Evolutionary conservation across 2,888 invertebrate genomes (phyloP).

Genomic region (Drosophila diplacantha): DNA sequence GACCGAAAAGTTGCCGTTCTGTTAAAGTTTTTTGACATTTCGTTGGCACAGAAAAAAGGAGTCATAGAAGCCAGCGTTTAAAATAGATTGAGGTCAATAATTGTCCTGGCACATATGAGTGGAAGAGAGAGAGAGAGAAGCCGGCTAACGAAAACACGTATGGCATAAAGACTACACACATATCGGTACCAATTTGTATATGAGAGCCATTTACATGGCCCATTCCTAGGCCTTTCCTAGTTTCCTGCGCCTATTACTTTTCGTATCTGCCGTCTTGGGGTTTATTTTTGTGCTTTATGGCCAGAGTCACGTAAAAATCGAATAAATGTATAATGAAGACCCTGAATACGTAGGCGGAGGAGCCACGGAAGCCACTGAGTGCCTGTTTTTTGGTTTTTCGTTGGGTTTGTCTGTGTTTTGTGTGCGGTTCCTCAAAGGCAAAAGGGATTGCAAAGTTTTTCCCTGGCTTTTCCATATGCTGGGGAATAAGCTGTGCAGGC

Average conservation of each 20-base stretch:
- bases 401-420: conserved; percentile 29
- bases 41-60: conserved; percentile 35
- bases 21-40: conserved; percentile 33
- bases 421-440: conserved; percentile 15
- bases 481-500: conserved; percentile 23
- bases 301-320: conserved; percentile 60
- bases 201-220: conserved; percentile 44
- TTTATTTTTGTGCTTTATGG: conserved; percentile 58
- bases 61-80: conserved; percentile 44
- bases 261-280: conserved; percentile 36
- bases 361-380: conserved; percentile 39
- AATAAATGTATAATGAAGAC: conserved; percentile 62
- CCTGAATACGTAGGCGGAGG: conserved; percentile 9
- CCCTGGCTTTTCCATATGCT: conserved; percentile 17
- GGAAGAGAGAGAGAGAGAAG: conserved; percentile 5
- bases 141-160: conserved; percentile 27
- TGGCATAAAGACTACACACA: conserved; percentile 14
- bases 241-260: conserved; percentile 29
- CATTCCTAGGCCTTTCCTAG: conserved; percentile 9
- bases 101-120: conserved; percentile 49
- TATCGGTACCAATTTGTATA: conserved; percentile 49
- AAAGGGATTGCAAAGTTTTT: conserved; percentile 1
- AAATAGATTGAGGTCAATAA: conserved; percentile 64
- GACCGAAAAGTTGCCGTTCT: conserved; percentile 42
- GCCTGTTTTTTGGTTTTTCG: conserved; percentile 10